Evolutionary conservation across 2,888 invertebrate species (phyloP), one percentile per base, ranked within the genome.

Genomic region (Drosophila neoperkinsi): DNA sequence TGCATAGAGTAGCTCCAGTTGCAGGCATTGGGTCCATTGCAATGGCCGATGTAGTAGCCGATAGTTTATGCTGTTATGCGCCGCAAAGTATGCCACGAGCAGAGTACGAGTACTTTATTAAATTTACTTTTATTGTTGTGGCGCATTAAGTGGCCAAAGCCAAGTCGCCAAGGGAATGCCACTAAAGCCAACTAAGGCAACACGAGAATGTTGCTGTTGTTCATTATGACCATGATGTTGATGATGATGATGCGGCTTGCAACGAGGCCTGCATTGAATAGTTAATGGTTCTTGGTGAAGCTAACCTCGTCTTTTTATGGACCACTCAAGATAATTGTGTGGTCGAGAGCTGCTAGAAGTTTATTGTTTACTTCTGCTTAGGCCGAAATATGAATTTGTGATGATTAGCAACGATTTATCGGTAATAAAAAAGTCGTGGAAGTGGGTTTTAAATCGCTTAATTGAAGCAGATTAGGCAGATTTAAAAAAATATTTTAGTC

Each of bases 91-190:
- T 86, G 88, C 90, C 72, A 88, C 79, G 71, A 69, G 80, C 65
- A 65, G 71, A 74, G 79, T 73, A 78, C 78, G 68, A 85, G 82
- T 78, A 71, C 84, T 84, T 77, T 83, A 81, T 78, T 82, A 79
- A 81, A 87, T 85, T 88, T 78, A 77, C 76, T 85, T 89, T 88
- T 85, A 83, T 87, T 90, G 77, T 81, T 89, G 84, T 82, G 81
- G 87, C 65, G 82, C 80, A 82, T 88, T 86, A 86, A 81, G 84
- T 88, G 88, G 88, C 74, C 80, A 70, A 74, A 76, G 76, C 59
- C 77, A 65, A 80, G 73, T 55, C 77, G 55, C 34, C 60, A 65
- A 65, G 72, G 73, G 57, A 76, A 69, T 73, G 65, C 77, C 58
- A 57, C 67, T 46, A 57, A 60, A 51, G 50, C 49, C 55, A 55